Evolutionary conservation across 2,888 invertebrate species (phyloP).

Genomic region (Lampropteryx suffumata): DNA sequence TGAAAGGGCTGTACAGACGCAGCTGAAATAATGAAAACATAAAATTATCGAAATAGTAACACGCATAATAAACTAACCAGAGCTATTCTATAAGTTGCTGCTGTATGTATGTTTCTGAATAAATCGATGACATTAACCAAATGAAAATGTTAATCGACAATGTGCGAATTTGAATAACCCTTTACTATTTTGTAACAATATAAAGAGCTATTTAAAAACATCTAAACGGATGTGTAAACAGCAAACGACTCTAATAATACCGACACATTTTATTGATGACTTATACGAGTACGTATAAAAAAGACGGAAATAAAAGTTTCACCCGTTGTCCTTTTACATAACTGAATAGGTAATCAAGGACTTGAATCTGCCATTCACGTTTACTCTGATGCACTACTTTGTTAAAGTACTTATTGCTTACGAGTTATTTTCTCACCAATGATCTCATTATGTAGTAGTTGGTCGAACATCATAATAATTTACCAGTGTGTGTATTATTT

Average conservation of each 20-base stretch:
- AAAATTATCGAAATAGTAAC: too few species aligned
- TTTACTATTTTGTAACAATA: too few species aligned
- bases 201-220: too few species aligned
- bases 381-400: conserved; percentile 28
- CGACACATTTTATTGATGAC: conserved; percentile 14
- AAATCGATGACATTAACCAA: conserved; percentile 5
- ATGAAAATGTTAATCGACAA: conserved; percentile 15
- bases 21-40: neutral
- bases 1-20: conserved; percentile 18
- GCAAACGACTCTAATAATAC: conserved; percentile 5
- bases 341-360: conserved; percentile 49
- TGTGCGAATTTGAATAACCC: too few species aligned
- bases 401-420: too few species aligned
- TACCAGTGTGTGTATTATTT: too few species aligned
- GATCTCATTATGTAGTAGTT: conserved; percentile 26
- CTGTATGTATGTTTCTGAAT: too few species aligned
- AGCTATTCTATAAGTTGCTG: too few species aligned
- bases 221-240: conserved; percentile 5
- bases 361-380: conserved; percentile 31
- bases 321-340: conserved; percentile 47
- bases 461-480: conserved; percentile 12
- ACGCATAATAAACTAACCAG: too few species aligned
- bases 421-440: conserved; percentile 20
- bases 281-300: conserved; percentile 8
- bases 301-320: conserved; percentile 38